Evolutionary conservation across 2,113 vertebrate species (phyloP).

Genomic region (Mormyrus iriodes): DNA sequence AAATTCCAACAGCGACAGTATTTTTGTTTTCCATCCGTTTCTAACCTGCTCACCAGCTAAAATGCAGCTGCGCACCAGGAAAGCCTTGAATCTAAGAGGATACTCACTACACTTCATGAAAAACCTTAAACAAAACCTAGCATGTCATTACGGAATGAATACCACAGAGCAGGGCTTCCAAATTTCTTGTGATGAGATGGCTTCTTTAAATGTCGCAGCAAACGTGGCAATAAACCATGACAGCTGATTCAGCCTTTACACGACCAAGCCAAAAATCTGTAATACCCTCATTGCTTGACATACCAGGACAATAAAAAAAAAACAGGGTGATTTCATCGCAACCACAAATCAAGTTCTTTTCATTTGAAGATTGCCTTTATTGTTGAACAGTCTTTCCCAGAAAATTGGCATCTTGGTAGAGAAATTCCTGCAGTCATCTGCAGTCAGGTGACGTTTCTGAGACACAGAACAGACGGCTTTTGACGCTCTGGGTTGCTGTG

Average conservation of each 20-base stretch:
- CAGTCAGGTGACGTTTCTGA: background rate
- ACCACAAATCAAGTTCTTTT: background rate
- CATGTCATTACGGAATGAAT: background rate
- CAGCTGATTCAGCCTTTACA: background rate
- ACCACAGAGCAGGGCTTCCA: background rate
- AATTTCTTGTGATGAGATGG: background rate
- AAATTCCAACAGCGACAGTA: background rate
- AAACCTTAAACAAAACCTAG: background rate
- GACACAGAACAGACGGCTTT: background rate
- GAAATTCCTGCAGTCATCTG: background rate
- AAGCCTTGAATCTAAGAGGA: background rate
- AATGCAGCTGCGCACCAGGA: background rate
- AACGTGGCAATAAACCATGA: background rate
- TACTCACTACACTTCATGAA: background rate
- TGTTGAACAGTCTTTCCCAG: background rate
- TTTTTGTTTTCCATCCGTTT: background rate
- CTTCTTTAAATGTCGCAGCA: background rate
- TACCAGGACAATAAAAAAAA: background rate
- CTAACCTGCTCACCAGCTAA: background rate
- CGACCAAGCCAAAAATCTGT: background rate
- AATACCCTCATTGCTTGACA: background rate
- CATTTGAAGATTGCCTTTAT: background rate
- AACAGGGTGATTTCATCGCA: background rate
- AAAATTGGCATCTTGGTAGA: conserved; percentile 2
- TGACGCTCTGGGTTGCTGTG: background rate